phyloP scores from a whole-genome alignment of 2,888 invertebrate species.

The Calliphora vomitoria region DNA sequence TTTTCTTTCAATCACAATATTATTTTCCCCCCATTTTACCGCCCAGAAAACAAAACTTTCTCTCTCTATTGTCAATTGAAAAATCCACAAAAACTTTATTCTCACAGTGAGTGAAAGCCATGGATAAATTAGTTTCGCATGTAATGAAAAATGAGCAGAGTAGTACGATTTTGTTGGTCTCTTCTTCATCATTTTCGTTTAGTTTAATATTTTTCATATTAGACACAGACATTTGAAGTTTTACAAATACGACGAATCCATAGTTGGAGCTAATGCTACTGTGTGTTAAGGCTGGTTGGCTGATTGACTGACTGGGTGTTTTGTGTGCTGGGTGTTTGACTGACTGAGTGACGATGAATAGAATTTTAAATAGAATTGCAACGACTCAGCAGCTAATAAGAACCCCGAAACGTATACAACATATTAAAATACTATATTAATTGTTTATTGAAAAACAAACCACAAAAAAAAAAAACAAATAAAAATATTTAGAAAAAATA shows the following conservation, averaged over 20 bases:
- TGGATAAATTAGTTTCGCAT: slow-evolving; percentile 71
- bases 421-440: slow-evolving; percentile 35
- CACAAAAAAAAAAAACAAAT: slow-evolving; percentile 20
- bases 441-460: slow-evolving; percentile 17
- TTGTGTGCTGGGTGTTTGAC: slow-evolving; percentile 49
- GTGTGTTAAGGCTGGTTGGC: slow-evolving; percentile 56
- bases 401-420: slow-evolving; percentile 55
- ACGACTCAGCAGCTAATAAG: slow-evolving; percentile 69
- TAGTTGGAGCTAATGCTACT: slow-evolving; percentile 66
- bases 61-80: slow-evolving; percentile 66
- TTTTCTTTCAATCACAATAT: slow-evolving; percentile 25
- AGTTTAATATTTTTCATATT: slow-evolving; percentile 61
- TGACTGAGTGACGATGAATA: slow-evolving; percentile 60
- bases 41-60: slow-evolving; percentile 54
- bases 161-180: slow-evolving; percentile 27
- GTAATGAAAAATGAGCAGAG: slow-evolving; percentile 62
- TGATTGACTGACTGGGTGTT: slow-evolving; percentile 43
- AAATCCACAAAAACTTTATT: slow-evolving; percentile 53
- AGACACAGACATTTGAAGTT: slow-evolving; percentile 65
- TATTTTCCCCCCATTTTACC: background rate
- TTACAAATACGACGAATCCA: slow-evolving; percentile 69
- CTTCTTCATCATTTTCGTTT: background rate
- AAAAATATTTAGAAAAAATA: slow-evolving; percentile 7
- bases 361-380: slow-evolving; percentile 73
- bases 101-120: slow-evolving; percentile 73